Evolutionary conservation across 2,888 invertebrate genomes (phyloP).

Genomic region (Cactoblastis cactorum): DNA sequence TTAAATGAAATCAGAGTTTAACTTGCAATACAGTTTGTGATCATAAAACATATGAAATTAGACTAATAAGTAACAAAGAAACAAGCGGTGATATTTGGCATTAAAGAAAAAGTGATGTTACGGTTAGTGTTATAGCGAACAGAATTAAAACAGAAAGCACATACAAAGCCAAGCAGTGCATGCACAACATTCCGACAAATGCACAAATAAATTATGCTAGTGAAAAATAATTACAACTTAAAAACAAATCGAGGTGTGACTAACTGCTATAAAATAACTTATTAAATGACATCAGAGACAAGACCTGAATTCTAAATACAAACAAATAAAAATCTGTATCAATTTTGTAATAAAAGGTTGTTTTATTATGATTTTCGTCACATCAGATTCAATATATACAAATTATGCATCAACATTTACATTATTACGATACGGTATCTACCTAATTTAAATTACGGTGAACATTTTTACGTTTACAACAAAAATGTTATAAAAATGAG

Average conservation of each 20-base stretch:
- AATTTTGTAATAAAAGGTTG: slow-evolving; percentile 73
- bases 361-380: slow-evolving; percentile 70
- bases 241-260: slow-evolving; percentile 35
- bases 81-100: slow-evolving; percentile 19
- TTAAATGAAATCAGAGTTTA: slow-evolving; percentile 69
- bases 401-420: slow-evolving; percentile 75
- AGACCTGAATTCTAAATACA: slow-evolving; percentile 44
- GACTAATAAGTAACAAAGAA: not conserved
- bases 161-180: slow-evolving; percentile 50
- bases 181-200: slow-evolving; percentile 42
- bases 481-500: slow-evolving; percentile 61
- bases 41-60: not conserved
- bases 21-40: slow-evolving; percentile 18
- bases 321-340: slow-evolving; percentile 61
- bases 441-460: slow-evolving; percentile 48
- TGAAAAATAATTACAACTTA: slow-evolving; percentile 34
- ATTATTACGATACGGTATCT: slow-evolving; percentile 60
- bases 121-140: slow-evolving; percentile 24
- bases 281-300: slow-evolving; percentile 62
- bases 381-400: slow-evolving; percentile 77
- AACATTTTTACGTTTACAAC: slow-evolving; percentile 54
- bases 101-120: slow-evolving; percentile 22
- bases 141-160: slow-evolving; percentile 35
- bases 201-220: slow-evolving; percentile 32
- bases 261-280: slow-evolving; percentile 43